These are phyloP conservation scores for Festucalex cinctus DNA, from an alignment of 2,113 vertebrate species.

Conservation along the genomic window DNA sequence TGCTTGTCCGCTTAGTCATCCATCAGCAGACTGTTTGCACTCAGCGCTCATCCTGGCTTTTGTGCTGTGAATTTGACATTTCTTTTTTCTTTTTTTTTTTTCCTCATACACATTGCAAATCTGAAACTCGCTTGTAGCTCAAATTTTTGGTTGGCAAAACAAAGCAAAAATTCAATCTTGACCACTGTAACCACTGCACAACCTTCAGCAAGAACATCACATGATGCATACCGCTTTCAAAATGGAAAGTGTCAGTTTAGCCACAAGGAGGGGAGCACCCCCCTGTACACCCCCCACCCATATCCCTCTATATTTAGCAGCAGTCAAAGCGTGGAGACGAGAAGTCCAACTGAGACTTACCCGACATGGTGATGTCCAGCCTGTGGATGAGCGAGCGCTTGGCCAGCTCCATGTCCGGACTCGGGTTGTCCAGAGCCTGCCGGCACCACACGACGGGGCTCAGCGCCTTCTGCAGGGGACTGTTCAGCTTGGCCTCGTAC, in stretches of 20 bases:
- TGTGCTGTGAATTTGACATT: neutral
- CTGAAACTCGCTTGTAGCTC: no score
- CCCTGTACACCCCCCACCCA: conserved; percentile 5
- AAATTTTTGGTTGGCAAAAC: neutral
- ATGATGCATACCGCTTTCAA: conserved; percentile 60
- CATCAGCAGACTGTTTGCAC: neutral
- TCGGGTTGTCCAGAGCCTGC: conserved; percentile 92
- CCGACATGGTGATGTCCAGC: conserved; percentile 94
- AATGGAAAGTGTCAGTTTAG: conserved; percentile 62
- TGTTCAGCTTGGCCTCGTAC: conserved; percentile 89
- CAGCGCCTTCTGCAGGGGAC: conserved; percentile 84
- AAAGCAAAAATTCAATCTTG: neutral
- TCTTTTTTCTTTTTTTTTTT: no score
- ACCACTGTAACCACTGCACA: neutral
- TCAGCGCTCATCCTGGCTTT: neutral
- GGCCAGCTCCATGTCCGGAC: conserved; percentile 94
- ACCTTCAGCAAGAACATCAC: conserved; percentile 54
- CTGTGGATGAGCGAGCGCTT: conserved; percentile 95
- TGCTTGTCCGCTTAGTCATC: conserved; percentile 12
- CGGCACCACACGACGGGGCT: conserved; percentile 96
- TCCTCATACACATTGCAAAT: no score
- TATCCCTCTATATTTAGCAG: conserved; percentile 55
- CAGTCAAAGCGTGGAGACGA: neutral
- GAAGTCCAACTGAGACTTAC: conserved; percentile 57
- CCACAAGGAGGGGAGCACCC: conserved; percentile 30